Base-by-base conservation (phyloP, 2,113 vertebrate species). In the Callipepla squamata region DNA sequence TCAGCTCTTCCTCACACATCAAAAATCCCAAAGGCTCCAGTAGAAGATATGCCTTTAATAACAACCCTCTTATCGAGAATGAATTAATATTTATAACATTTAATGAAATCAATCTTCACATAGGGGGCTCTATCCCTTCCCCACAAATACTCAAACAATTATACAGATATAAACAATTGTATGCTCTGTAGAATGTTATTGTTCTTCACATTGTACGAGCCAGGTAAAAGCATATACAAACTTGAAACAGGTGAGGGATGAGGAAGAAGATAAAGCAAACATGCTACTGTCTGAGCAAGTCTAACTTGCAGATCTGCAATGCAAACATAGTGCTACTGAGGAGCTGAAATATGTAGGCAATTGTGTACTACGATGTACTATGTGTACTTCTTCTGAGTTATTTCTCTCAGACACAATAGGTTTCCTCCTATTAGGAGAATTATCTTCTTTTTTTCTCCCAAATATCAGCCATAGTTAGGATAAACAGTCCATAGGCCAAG, bases 221-320 rank as follows among this genome's bases (percentile, higher is more conserved):
- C 34, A 32, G 50, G n/a, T 9, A 74, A 44, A 80, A 65, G 15
- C 11, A 57, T 11, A 65, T 3, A 68, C n/a, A 83, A 83, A 85
- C 20, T 16, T 80, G 44, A 74, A 92, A 70, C 8, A 3, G 22
- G 20, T 74, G 65, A 80, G 34, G n/a, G 42, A 69, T 25, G 53
- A 93, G 53, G 26, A 72, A 67, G 63, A 87, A 75, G 58, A 48
- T 38, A 22, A 86, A 94, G 68, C 32, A 74, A 95, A 87, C 95
- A 80, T 68, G 76, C 75, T 74, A 92, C 86, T 63, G 72, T 94
- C 91, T 88, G 76, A 83, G 85, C 90, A 95, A 84, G 95, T 96
- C 90, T 91, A 92, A 92, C 93, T 89, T 94, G 94, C 91, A 90
- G 62, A 75, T 73, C 88, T 62, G 18, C 85, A 80, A 70, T 59